A percentile compares a stretch with the other conserved stretches of the same genome.
Evolutionary conservation across 2,113 vertebrate genomes (phyloP).

Genomic region (Nymphicus hollandicus): DNA sequence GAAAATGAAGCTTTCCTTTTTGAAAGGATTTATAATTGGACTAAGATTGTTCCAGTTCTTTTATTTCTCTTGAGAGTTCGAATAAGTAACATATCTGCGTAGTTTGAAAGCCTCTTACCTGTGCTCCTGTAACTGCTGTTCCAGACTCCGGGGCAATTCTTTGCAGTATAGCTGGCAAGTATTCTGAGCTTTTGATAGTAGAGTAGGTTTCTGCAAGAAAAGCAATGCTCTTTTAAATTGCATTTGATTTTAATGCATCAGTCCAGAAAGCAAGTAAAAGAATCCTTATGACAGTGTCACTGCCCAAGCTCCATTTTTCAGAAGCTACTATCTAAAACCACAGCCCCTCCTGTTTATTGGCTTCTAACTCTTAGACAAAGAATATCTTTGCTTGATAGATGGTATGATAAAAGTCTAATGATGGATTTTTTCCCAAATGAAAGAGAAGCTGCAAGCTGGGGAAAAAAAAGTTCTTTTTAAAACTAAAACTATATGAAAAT

Average conservation of each 20-base stretch:
- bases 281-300: neutral
- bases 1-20: neutral
- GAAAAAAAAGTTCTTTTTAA: neutral
- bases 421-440: neutral
- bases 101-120: conserved; percentile 73
- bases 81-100: neutral
- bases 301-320: neutral
- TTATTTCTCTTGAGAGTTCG: neutral
- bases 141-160: conserved; percentile 90
- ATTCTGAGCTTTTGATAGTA: conserved; percentile 86
- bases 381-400: neutral
- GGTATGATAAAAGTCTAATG: neutral
- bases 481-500: neutral
- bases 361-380: neutral
- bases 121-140: conserved; percentile 97
- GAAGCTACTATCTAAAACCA: neutral
- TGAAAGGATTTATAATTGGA: neutral
- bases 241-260: neutral
- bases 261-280: neutral
- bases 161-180: conserved; percentile 94
- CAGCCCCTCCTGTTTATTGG: neutral
- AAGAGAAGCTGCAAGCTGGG: neutral
- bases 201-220: conserved; percentile 78
- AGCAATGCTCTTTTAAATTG: neutral
- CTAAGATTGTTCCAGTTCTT: neutral